A percentile compares a stretch with the other conserved stretches of the same genome.
Conservation (phyloP, 2,797 vertebrate genomes). For the Okamejei kenojei region DNA sequence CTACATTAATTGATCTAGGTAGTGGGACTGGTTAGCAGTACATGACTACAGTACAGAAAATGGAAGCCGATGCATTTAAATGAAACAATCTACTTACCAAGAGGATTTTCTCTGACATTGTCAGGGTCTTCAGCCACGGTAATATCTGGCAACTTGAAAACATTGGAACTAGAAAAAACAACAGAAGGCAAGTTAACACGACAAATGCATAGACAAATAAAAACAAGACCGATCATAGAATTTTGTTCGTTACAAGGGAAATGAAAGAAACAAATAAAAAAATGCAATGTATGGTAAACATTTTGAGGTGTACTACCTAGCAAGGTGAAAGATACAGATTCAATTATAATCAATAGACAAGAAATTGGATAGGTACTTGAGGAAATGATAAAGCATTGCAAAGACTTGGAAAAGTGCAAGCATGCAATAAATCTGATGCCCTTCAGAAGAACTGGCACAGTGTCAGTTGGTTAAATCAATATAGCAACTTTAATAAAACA, state of each 20-base stretch:
- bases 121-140: constrained; percentile 49
- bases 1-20: neutral
- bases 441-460: too few species aligned
- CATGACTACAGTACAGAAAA: neutral
- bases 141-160: constrained; percentile 57
- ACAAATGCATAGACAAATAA: neutral
- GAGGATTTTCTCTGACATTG: constrained; percentile 58
- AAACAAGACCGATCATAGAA: neutral
- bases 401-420: too few species aligned
- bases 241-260: neutral
- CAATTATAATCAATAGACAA: too few species aligned
- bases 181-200: neutral
- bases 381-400: too few species aligned
- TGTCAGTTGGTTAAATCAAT: neutral
- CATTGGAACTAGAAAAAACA: constrained; percentile 53
- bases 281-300: too few species aligned
- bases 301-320: too few species aligned
- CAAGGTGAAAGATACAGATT: too few species aligned
- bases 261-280: too few species aligned
- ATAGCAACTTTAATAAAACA: neutral
- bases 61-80: neutral
- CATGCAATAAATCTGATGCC: too few species aligned
- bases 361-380: neutral
- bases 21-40: neutral
- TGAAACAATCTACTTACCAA: constrained; percentile 51